phyloP scores from a whole-genome alignment of 2,797 vertebrate species.

The Peromyscus eremicus region DNA sequence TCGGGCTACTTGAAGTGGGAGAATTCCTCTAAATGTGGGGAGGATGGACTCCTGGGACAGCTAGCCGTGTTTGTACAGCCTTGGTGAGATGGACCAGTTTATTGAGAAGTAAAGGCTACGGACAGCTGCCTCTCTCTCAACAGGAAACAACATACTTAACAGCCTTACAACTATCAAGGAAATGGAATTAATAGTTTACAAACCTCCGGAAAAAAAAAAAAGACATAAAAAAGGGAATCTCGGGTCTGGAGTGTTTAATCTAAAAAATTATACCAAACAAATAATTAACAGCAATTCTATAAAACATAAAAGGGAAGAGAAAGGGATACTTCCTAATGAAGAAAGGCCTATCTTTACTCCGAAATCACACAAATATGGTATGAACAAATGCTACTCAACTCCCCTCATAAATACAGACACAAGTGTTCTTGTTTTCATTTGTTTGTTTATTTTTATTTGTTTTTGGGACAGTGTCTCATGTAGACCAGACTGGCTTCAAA shows the following conservation, averaged over 20 bases:
- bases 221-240: not conserved
- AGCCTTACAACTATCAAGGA: not conserved
- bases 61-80: no score
- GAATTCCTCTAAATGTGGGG: not conserved
- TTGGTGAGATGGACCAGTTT: not conserved
- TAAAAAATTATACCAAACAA: conserved; percentile 22
- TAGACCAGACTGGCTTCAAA: not conserved
- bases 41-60: not conserved
- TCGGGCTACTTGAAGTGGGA: not conserved
- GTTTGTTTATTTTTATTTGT: not conserved
- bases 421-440: not conserved
- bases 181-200: not conserved
- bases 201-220: not conserved
- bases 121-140: not conserved
- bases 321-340: not conserved
- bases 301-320: conserved; percentile 8
- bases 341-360: not conserved
- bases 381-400: not conserved
- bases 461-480: not conserved
- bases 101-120: not conserved
- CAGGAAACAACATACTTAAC: not conserved
- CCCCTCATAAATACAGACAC: not conserved
- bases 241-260: not conserved
- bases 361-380: not conserved
- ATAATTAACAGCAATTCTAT: not conserved